These are phyloP conservation scores for Heliconius aoede DNA, from an alignment of 2,888 invertebrate genomes.

Conservation along the genomic window DNA sequence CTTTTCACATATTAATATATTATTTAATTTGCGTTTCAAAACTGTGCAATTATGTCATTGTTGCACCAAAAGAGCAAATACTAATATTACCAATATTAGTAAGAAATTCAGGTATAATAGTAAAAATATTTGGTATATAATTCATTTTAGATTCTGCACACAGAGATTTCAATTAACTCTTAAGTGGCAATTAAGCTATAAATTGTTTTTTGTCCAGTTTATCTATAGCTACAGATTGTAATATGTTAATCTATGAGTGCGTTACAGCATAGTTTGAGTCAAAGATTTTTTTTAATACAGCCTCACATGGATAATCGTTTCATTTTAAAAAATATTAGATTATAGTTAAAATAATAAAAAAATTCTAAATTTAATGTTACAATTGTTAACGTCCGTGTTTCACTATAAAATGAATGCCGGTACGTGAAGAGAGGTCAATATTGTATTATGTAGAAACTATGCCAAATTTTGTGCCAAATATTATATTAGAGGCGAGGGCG, in stretches of 20 bases:
- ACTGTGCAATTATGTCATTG: not conserved
- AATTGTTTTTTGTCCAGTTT: not conserved
- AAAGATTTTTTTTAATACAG: not conserved
- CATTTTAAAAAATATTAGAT: not conserved
- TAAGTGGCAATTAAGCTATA: not conserved
- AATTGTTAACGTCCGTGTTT: constrained; percentile 45
- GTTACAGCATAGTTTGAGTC: not conserved
- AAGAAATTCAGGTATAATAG: not conserved
- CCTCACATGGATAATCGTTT: no score
- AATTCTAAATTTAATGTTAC: not conserved
- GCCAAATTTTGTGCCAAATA: constrained; percentile 78
- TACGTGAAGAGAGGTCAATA: constrained; percentile 45
- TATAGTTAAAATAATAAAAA: not conserved
- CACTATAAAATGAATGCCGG: constrained; percentile 37
- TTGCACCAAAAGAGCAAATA: no score
- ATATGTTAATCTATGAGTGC: not conserved
- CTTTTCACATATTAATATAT: no score
- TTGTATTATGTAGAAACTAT: constrained; percentile 52
- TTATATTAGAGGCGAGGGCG: constrained; percentile 51
- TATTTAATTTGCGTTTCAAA: not conserved
- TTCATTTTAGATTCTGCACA: no score
- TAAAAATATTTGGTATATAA: no score
- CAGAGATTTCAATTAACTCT: not conserved
- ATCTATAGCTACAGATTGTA: not conserved
- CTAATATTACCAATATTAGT: not conserved